A percentile compares a stretch with the other conserved stretches of the same genome.
Evolutionary conservation across 2,888 invertebrate genomes (phyloP).

Genomic region (Hypomecis atomaria): DNA sequence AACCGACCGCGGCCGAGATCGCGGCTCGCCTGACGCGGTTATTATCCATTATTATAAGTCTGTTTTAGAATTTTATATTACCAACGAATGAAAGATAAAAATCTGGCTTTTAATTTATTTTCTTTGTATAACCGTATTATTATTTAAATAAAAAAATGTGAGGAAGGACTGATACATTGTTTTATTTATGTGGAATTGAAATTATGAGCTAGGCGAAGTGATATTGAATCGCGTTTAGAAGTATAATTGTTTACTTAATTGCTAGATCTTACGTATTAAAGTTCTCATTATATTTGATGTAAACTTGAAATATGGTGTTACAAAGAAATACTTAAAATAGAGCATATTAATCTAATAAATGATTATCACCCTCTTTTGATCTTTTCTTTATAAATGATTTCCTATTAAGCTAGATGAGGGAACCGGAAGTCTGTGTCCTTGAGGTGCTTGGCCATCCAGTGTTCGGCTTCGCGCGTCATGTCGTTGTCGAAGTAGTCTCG

Average conservation of each 20-base stretch:
- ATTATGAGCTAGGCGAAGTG: slow-evolving; percentile 59
- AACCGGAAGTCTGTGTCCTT: slow-evolving; percentile 85
- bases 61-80: slow-evolving; percentile 85
- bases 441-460: slow-evolving; percentile 88
- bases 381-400: slow-evolving; percentile 54
- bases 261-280: slow-evolving; percentile 62
- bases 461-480: slow-evolving; percentile 86
- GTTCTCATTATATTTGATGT: slow-evolving; percentile 71
- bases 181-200: slow-evolving; percentile 76
- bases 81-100: slow-evolving; percentile 83
- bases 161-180: slow-evolving; percentile 81
- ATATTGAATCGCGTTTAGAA: slow-evolving; percentile 57
- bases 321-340: slow-evolving; percentile 80
- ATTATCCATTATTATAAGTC: slow-evolving; percentile 79
- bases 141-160: slow-evolving; percentile 79
- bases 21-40: slow-evolving; percentile 55
- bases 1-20: slow-evolving; percentile 32
- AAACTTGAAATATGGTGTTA: slow-evolving; percentile 82
- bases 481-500: slow-evolving; percentile 88
- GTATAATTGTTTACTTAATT: slow-evolving; percentile 73
- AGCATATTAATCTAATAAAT: slow-evolving; percentile 83
- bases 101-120: slow-evolving; percentile 84
- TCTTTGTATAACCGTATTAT: slow-evolving; percentile 84
- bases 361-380: slow-evolving; percentile 72
- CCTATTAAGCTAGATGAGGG: slow-evolving; percentile 62